phyloP scores from a whole-genome alignment of 2,797 vertebrate genomes.

The Hephaestus fuliginosus region DNA sequence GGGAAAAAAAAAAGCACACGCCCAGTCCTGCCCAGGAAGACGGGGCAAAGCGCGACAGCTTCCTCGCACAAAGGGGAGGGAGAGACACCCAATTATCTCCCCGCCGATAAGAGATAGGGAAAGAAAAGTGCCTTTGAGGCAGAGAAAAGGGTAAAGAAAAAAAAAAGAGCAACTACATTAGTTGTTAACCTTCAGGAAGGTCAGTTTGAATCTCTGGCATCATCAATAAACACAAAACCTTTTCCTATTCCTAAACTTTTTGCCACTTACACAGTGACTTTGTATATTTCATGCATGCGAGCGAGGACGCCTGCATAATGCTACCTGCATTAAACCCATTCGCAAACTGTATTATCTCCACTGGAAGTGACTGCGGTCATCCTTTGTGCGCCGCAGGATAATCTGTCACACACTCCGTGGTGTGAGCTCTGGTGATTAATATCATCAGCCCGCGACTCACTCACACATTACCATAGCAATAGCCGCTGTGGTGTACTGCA shows the following conservation, averaged over 20 bases:
- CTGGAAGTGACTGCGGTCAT: slow-evolving; percentile 68
- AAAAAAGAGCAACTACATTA: slow-evolving; percentile 32
- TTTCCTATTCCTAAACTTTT: slow-evolving; percentile 5
- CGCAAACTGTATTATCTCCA: slow-evolving; percentile 63
- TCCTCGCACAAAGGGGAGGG: slow-evolving; percentile 47
- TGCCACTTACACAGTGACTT: slow-evolving; percentile 22
- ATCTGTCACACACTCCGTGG: slow-evolving; percentile 67
- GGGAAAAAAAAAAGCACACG: slow-evolving; percentile 33
- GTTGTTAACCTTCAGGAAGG: slow-evolving; percentile 48
- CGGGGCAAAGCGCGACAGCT: slow-evolving; percentile 24
- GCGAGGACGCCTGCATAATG: slow-evolving; percentile 18
- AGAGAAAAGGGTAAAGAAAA: not conserved
- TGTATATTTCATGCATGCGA: slow-evolving; percentile 2
- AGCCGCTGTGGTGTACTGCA: slow-evolving; percentile 46
- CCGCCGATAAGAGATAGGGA: slow-evolving; percentile 29
- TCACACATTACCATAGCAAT: slow-evolving; percentile 75
- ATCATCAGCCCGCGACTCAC: slow-evolving; percentile 63
- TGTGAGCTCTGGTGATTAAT: slow-evolving; percentile 78
- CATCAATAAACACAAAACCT: slow-evolving; percentile 18
- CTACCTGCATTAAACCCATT: slow-evolving; percentile 32
- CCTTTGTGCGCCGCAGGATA: slow-evolving; percentile 62
- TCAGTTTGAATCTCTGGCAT: slow-evolving; percentile 18
- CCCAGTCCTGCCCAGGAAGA: slow-evolving; percentile 35
- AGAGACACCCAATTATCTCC: slow-evolving; percentile 57
- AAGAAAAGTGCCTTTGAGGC: slow-evolving; percentile 43